These are phyloP conservation scores for Drosophila borealis DNA, from an alignment of 2,888 invertebrate genomes.

Conservation along the genomic window DNA sequence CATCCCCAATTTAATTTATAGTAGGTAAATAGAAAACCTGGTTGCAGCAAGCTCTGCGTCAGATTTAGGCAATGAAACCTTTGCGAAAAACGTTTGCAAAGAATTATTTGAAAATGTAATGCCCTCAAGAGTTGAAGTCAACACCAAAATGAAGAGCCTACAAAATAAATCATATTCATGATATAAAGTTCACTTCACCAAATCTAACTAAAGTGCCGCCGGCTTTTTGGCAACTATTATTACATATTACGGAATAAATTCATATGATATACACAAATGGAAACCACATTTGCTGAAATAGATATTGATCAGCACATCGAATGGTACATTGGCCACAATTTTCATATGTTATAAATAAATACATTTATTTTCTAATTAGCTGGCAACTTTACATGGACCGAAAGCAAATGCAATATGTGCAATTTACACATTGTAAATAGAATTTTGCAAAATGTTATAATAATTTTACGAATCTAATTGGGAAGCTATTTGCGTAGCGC, in stretches of 20 bases:
- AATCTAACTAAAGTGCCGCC: background rate
- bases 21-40: too few species aligned
- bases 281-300: conserved; percentile 16
- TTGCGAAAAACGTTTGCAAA: too few species aligned
- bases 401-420: conserved; percentile 35
- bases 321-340: background rate
- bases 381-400: conserved; percentile 22
- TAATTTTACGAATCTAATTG: conserved; percentile 49
- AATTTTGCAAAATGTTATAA: conserved; percentile 33
- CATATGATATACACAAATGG: conserved; percentile 1
- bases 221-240: conserved; percentile 1
- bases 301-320: conserved; percentile 13
- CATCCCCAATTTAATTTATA: too few species aligned
- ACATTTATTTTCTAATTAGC: conserved; percentile 47
- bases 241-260: conserved; percentile 2
- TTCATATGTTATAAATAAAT: conserved; percentile 30
- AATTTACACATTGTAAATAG: conserved; percentile 56
- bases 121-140: background rate
- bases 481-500: conserved; percentile 18
- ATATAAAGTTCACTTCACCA: background rate
- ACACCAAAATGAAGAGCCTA: background rate
- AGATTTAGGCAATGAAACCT: too few species aligned
- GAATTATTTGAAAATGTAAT: background rate
- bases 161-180: conserved; percentile 3
- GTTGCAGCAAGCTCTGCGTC: too few species aligned